Evolutionary conservation across 2,797 vertebrate genomes (phyloP), one percentile per base, ranked within the genome.

Genomic region (Xyrichtys novacula): DNA sequence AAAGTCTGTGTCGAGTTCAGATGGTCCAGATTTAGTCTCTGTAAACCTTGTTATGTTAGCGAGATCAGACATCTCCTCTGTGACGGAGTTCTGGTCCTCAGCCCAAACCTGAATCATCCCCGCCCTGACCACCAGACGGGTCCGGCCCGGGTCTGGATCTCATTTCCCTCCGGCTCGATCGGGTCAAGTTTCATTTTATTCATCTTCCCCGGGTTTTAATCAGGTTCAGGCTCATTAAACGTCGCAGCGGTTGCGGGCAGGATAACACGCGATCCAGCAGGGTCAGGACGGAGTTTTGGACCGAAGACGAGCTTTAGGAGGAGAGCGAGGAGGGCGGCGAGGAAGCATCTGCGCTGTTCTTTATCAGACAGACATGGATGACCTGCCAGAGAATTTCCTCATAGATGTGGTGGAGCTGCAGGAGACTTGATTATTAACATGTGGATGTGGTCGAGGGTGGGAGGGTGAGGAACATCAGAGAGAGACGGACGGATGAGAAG

Each of bases 331-430:
- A 42, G 74, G 40, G 47, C 10, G 12, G 71, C 69, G 67, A 68
- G 46, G 78, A 80, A 84, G 68, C 76, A 76, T 86, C 71, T 81
- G 74, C 29, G 9, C 71, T 79, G 77, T 26, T 81, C 84, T 88
- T 71, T 88, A 88, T 89, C 83, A 86, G 71, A 71, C 78, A 72
- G 76, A 82, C 78, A 63, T 67, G 44, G 70, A 81, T 67, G 84
- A 83, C 74, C 86, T 85, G 85, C 86, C 85, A 89, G 76, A 88
- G 75, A 78, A 84, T 86, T 81, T 86, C 75, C 81, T 88, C 83
- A 88, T 84, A 89, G 88, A 89, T 89, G 85, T 88, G 86, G 84
- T 76, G 69, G 66, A 80, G 83, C 74, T 72, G 57, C 64, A 85
- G 66, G 77, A 82, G 70, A 22, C 63, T 65, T 89, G 85, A 88